Base-by-base conservation (phyloP, 1,140 invertebrate genomes). In the Orius laevigatus region DNA sequence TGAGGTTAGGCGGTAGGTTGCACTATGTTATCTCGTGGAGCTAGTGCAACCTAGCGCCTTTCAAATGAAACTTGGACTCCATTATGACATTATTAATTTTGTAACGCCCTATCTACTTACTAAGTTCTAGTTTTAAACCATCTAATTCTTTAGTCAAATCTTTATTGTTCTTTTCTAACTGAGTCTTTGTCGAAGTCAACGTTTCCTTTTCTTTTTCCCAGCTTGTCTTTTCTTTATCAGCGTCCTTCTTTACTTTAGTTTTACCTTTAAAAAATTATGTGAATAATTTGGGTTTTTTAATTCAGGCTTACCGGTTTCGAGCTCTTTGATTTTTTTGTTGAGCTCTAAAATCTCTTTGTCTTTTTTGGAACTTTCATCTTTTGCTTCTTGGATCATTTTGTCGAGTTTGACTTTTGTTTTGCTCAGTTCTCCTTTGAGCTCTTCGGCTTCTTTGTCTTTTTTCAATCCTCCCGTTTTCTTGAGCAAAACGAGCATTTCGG, bases 401-500 rank as follows among this genome's bases (percentile, higher is more conserved):
- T 62, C 63, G 49, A 71, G 51, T 62, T 67, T 70, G 35, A 63
- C 63, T 55, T 63, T 70, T 48, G 40, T 54, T 48, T 67, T 66
- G 54, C 70, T 64, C 33, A 73, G 45, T 50, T 65, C 60, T 45
- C 55, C 58, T 50, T 61, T 60, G 3, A 58, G 40, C 18, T 19
- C 54, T 11, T 56, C 56, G 18, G 50, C 45, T 18, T 58, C 59
- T 53, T 51, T 10, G 40, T 52, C 52, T 18, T 59, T 59, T 12
- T 56, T 56, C 6, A 40, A 41, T 8, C 60, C 57, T 5, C 75
- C 73, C 42, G 69, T 69, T 56, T 72, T 75, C 64, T 68, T 73
- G 60, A 73, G 72, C 51, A 67, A 67, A 31, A 70, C 69, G 56
- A 70, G 72, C 58, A 83, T 68, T 57, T 82, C 74, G 51, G 72